These are phyloP conservation scores for Ernsta delagoae DNA, from an alignment of 2,888 invertebrate species.

Conservation along the genomic window DNA sequence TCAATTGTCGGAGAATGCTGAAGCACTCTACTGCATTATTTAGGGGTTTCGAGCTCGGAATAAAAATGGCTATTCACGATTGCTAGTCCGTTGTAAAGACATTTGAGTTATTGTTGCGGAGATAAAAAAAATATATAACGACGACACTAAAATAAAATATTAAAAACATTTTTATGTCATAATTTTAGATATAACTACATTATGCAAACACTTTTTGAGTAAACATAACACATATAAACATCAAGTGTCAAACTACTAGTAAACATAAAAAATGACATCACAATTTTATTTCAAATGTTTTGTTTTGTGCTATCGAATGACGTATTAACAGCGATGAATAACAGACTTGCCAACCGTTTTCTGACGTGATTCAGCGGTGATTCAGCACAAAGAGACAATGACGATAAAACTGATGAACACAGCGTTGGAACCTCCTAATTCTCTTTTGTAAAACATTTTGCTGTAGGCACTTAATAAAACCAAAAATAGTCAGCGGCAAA, in stretches of 20 bases:
- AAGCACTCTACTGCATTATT: constrained; percentile 42
- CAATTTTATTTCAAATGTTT: constrained; percentile 2
- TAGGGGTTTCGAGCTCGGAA: constrained; percentile 47
- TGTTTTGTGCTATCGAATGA: not conserved
- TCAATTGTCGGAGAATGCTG: constrained; percentile 31
- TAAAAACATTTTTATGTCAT: too few relatives aligned
- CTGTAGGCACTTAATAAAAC: constrained; percentile 6
- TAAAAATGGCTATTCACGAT: constrained; percentile 45
- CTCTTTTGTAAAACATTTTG: constrained; percentile 8
- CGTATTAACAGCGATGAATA: constrained; percentile 16
- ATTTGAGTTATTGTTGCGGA: constrained; percentile 12
- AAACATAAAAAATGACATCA: not conserved
- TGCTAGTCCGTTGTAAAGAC: constrained; percentile 1
- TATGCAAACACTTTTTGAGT: too few relatives aligned
- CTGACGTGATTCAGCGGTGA: constrained; percentile 25
- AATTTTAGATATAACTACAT: too few relatives aligned
- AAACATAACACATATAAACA: too few relatives aligned
- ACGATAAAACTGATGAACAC: constrained; percentile 22
- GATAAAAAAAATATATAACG: not conserved
- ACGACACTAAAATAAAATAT: too few relatives aligned
- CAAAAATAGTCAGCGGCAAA: not conserved
- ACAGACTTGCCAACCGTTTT: constrained; percentile 9
- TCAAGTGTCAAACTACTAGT: not conserved
- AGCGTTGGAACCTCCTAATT: constrained; percentile 8
- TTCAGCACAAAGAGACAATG: constrained; percentile 25